These are phyloP conservation scores for Sceloporus tristichus DNA, from an alignment of 2,113 vertebrate genomes.

Conservation along the genomic window DNA sequence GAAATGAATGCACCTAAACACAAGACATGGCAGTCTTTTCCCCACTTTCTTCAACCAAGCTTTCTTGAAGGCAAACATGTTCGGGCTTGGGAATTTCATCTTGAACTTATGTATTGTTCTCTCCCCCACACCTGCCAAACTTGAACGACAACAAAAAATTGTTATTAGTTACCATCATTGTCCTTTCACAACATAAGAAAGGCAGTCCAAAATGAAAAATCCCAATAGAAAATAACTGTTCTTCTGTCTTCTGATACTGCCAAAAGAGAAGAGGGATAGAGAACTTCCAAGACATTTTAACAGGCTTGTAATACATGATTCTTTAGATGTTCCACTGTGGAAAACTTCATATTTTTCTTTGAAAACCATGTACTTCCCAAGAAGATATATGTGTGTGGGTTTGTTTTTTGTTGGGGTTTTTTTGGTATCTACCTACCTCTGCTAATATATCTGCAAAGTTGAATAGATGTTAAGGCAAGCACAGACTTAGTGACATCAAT, in stretches of 20 bases:
- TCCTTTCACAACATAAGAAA: background rate
- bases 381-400: background rate
- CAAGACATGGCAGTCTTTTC: too few species aligned
- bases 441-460: background rate
- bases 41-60: background rate
- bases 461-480: conserved; percentile 29
- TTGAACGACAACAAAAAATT: too few species aligned
- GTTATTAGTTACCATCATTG: background rate
- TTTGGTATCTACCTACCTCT: background rate
- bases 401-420: too few species aligned
- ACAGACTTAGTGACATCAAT: conserved; percentile 36
- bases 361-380: background rate
- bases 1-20: background rate
- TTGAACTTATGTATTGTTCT: background rate
- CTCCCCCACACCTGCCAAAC: background rate
- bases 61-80: background rate
- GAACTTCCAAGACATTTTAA: background rate
- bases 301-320: background rate
- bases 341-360: conserved; percentile 3
- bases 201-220: background rate
- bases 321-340: background rate
- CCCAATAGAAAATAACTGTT: background rate
- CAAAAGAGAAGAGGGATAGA: background rate
- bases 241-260: background rate
- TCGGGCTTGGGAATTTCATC: background rate